Conservation (phyloP, 2,113 vertebrate genomes). For the Alethe diademata region DNA sequence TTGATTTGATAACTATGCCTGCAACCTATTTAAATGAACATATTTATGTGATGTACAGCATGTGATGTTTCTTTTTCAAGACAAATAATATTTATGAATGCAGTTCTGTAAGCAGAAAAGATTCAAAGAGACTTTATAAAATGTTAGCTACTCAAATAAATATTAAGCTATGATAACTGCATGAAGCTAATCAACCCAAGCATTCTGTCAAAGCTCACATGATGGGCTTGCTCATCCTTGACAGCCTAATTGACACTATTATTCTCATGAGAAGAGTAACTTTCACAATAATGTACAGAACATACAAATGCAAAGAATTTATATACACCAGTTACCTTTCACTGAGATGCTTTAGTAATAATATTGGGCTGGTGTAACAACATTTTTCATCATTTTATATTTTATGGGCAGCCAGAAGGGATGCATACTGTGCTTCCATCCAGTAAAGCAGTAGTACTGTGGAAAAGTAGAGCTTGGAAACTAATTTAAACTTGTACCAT, state of each 20-base stretch:
- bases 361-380: not conserved
- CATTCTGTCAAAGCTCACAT: conserved; percentile 46
- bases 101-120: not conserved
- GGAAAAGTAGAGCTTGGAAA: not conserved
- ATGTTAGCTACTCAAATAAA: conserved; percentile 21
- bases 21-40: not conserved
- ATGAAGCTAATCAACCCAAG: conserved; percentile 51
- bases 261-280: conserved; percentile 22
- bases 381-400: not conserved
- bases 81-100: conserved; percentile 29
- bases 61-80: not conserved
- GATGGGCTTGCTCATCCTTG: conserved; percentile 34
- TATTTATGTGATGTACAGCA: not conserved
- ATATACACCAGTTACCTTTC: not conserved
- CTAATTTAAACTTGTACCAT: not conserved
- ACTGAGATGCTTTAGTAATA: conserved; percentile 2
- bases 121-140: not conserved
- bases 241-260: conserved; percentile 52
- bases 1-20: not conserved
- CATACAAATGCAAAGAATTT: conserved; percentile 22
- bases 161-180: conserved; percentile 5
- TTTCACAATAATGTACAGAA: conserved; percentile 10
- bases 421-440: not conserved
- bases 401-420: not conserved
- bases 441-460: not conserved